Conservation (phyloP, 1,140 invertebrate genomes). For the Carposina sasakii region DNA sequence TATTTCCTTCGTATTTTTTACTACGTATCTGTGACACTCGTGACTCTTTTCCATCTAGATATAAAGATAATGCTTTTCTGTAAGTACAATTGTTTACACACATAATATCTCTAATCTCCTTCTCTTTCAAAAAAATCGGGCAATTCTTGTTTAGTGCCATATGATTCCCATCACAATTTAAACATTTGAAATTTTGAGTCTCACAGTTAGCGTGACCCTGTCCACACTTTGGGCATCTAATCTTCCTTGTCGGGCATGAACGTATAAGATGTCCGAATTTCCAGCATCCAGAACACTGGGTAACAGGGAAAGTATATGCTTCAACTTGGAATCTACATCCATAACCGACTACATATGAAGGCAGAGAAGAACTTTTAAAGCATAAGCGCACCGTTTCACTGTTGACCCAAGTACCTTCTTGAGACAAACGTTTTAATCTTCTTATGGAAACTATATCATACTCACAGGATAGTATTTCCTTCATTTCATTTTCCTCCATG, state of each 20-base stretch:
- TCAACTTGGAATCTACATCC: constrained; percentile 1
- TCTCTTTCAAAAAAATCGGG: constrained; percentile 7
- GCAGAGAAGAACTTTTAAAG: constrained; percentile 2
- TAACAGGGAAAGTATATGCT: constrained; percentile 7
- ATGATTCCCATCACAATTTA: constrained; percentile 10
- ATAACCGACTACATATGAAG: background rate
- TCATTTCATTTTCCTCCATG: constrained; percentile 3
- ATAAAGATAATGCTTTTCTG: background rate
- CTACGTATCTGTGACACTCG: no score
- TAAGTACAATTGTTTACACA: constrained; percentile 6
- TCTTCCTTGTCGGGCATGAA: background rate
- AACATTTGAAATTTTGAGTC: background rate
- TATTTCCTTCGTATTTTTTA: no score
- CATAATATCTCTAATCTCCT: constrained; percentile 5
- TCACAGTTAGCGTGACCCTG: constrained; percentile 5
- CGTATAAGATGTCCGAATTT: constrained; percentile 3
- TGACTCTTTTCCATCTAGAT: no score
- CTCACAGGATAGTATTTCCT: background rate
- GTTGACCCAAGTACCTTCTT: background rate
- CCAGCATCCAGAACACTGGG: constrained; percentile 8
- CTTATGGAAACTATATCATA: background rate
- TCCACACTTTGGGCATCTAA: constrained; percentile 10
- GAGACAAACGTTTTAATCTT: background rate
- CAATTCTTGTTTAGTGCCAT: constrained; percentile 7
- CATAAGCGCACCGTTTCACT: constrained; percentile 4